A percentile compares a stretch with the other conserved stretches of the same genome.
Evolutionary conservation across 2,888 invertebrate species (phyloP).

Genomic region (Endomychus coccineus): DNA sequence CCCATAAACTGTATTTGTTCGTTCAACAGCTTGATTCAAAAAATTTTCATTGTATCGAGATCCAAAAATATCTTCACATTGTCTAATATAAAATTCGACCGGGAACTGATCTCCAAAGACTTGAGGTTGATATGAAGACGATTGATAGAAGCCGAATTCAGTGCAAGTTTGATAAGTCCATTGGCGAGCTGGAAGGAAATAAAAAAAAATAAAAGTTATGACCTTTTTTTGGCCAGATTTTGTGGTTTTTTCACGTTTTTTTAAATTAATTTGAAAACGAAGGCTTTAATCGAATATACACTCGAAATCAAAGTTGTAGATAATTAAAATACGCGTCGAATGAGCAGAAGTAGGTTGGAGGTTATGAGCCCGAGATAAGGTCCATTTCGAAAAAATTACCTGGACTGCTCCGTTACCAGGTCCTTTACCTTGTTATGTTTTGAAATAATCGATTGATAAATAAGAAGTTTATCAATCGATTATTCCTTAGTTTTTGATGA

Average conservation of each 20-base stretch:
- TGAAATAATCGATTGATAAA: too few relatives aligned
- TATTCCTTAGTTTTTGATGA: too few relatives aligned
- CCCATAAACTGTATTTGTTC: constrained; percentile 77
- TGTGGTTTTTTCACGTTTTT: neutral
- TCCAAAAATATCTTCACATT: constrained; percentile 80
- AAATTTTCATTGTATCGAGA: constrained; percentile 58
- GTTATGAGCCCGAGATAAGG: too few relatives aligned
- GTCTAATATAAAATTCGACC: constrained; percentile 67
- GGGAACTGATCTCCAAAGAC: constrained; percentile 70
- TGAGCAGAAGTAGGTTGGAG: too few relatives aligned
- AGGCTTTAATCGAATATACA: too few relatives aligned
- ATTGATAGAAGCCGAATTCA: constrained; percentile 94
- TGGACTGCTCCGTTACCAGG: too few relatives aligned
- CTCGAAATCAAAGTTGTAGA: too few relatives aligned
- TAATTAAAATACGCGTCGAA: too few relatives aligned
- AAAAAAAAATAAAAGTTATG: neutral
- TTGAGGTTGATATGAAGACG: constrained; percentile 59
- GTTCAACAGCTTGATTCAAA: constrained; percentile 53
- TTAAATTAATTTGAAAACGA: too few relatives aligned
- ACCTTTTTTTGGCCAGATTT: neutral
- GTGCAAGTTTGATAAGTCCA: constrained; percentile 96
- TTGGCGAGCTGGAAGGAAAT: constrained; percentile 55
- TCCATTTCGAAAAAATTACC: too few relatives aligned
- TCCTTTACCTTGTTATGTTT: too few relatives aligned
- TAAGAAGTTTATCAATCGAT: too few relatives aligned